These are phyloP conservation scores for Peucedramus taeniatus DNA, from an alignment of 2,113 vertebrate genomes.

Conservation along the genomic window DNA sequence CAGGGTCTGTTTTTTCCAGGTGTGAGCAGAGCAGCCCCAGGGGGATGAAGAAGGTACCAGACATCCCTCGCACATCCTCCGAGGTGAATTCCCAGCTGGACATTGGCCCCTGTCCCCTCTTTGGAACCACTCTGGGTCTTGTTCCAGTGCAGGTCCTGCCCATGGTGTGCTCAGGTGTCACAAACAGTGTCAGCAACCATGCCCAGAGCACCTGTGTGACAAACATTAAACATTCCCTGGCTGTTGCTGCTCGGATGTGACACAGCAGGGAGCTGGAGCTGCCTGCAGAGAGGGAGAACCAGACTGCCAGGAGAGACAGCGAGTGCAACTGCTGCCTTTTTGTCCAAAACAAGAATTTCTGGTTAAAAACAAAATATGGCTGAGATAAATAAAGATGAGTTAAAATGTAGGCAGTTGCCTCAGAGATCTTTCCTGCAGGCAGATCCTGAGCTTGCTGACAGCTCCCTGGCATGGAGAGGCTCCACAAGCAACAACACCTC, in stretches of 20 bases:
- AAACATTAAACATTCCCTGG: background rate
- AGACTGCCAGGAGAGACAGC: background rate
- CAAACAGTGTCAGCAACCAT: background rate
- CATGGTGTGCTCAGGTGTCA: background rate
- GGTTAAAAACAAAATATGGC: background rate
- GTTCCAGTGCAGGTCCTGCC: background rate
- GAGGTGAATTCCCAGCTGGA: background rate
- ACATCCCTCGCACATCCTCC: accelerated
- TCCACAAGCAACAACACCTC: background rate
- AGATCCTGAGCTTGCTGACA: constrained; percentile 27
- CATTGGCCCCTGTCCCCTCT: accelerated
- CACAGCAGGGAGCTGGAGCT: background rate
- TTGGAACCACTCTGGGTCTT: background rate
- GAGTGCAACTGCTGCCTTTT: background rate
- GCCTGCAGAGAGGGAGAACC: background rate
- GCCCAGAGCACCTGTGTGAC: background rate
- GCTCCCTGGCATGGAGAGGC: background rate
- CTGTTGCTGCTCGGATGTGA: accelerated
- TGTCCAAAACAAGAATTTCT: background rate
- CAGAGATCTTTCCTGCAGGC: background rate
- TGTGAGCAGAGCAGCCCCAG: background rate
- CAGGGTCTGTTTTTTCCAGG: background rate
- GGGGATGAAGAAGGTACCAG: background rate
- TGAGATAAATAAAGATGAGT: background rate
- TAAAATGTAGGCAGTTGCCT: background rate